These are phyloP conservation scores for Semnopithecus entellus DNA, from an alignment of 2,113 vertebrate species.

Conservation along the genomic window DNA sequence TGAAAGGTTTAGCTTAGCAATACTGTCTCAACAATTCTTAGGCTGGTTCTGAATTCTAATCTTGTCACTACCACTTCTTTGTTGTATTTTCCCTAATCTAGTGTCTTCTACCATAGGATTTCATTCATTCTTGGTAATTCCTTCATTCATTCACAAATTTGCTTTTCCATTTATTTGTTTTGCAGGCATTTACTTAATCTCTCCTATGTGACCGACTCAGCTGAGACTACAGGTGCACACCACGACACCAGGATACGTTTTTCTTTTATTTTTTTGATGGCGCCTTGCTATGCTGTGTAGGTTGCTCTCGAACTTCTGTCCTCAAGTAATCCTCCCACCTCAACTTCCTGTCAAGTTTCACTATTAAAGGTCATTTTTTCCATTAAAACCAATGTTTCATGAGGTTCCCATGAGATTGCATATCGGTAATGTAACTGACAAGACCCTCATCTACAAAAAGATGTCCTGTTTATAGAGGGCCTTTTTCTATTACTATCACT, in stretches of 20 bases:
- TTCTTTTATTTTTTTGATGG: too few species aligned
- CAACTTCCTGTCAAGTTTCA: not conserved
- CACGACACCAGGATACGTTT: not conserved
- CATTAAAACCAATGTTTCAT: not conserved
- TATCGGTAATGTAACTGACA: too few species aligned
- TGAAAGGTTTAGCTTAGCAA: not conserved
- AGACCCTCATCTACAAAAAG: not conserved
- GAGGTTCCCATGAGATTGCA: fast-evolving
- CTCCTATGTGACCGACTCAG: too few species aligned
- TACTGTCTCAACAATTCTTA: not conserved
- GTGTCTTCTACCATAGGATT: not conserved
- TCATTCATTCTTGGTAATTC: not conserved
- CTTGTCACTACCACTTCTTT: not conserved
- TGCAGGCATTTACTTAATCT: not conserved
- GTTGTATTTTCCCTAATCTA: not conserved
- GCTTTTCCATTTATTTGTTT: not conserved
- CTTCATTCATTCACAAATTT: not conserved
- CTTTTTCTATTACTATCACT: fast-evolving
- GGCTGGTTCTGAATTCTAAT: not conserved
- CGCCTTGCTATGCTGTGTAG: too few species aligned
- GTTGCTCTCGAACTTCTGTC: too few species aligned
- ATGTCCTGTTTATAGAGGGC: fast-evolving
- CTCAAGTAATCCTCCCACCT: too few species aligned
- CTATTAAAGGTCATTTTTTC: not conserved
- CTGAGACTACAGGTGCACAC: too few species aligned